Evolutionary conservation across 2,113 vertebrate genomes (phyloP).

Genomic region (Oplegnathus fasciatus): DNA sequence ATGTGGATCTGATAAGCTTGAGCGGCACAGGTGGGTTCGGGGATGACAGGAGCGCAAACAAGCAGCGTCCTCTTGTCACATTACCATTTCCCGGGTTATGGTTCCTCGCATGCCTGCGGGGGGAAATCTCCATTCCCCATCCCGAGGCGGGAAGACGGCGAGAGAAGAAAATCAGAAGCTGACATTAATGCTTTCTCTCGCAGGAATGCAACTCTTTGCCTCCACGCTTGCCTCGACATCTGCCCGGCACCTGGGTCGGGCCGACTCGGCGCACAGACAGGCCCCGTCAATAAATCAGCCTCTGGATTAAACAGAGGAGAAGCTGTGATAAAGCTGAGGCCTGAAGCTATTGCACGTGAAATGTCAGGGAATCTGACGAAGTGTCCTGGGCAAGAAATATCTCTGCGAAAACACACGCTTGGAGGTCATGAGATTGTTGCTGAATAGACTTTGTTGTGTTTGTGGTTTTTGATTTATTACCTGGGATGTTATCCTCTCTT

Average conservation of each 20-base stretch:
- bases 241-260: constrained; percentile 76
- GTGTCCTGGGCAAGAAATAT: constrained; percentile 47
- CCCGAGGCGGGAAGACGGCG: constrained; percentile 15
- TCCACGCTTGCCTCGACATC: constrained; percentile 61
- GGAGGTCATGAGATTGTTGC: constrained; percentile 35
- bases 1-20: constrained; percentile 55
- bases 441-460: constrained; percentile 34
- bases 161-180: constrained; percentile 47
- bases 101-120: constrained; percentile 29
- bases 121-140: constrained; percentile 23
- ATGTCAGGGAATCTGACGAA: constrained; percentile 54
- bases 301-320: constrained; percentile 64
- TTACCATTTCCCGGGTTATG: constrained; percentile 60
- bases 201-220: constrained; percentile 58
- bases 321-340: constrained; percentile 61
- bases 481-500: constrained; percentile 26
- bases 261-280: constrained; percentile 9
- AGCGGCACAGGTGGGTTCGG: constrained; percentile 69
- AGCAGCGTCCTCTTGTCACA: constrained; percentile 52
- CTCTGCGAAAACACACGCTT: constrained; percentile 42
- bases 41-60: constrained; percentile 62
- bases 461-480: constrained; percentile 52
- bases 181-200: constrained; percentile 48
- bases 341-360: constrained; percentile 58
- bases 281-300: constrained; percentile 71